Base-by-base conservation (phyloP, 2,113 vertebrate species). In the Erythrocebus patas region DNA sequence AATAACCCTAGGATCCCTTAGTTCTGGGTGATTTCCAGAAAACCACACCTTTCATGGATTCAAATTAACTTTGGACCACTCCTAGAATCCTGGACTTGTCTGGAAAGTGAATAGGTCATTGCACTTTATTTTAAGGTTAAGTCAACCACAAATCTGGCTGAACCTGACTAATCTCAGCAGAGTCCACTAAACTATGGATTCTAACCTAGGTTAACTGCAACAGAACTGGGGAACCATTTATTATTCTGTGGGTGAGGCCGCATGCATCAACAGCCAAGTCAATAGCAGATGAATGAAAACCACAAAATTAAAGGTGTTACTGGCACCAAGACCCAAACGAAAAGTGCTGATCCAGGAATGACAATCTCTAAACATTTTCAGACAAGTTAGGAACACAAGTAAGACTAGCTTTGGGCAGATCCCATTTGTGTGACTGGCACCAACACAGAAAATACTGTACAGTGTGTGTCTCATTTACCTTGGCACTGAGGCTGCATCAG, bases 251-350 rank as follows among this genome's bases (percentile, higher is more conserved):
- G 94, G 79, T 92, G 89, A 97, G 82, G 91, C 72, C 93, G 81
- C 61, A 81, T 55, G 90, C 23, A 83, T 64, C 52, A 95, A 70
- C 48, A 95, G 88, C 64, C 83, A 93, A 89, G 68, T 95, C 95
- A 94, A 90, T 30, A 92, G 83, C 61, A 92, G 78, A 96, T 97
- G 92, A 97, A 93, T 95, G 87, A 81, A 98, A 98, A 96, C 96
- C 96, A 97, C 93, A 97, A 93, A 98, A 95, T 97, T 96, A 97
- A 95, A 98, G 90, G 90, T 95, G 81, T 94, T 95, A 38, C 87
- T 97, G 97, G 87, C 97, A 94, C 45, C 52, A 90, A 50, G 89
- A 95, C 76, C 40, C 79, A 96, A 93, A 96, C 79, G 59, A 85
- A 96, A 97, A 97, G 50, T 88, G 96, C 95, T 97, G 96, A 97